A percentile compares a stretch with the other conserved stretches of the same genome.
Evolutionary conservation across 2,113 vertebrate genomes (phyloP).

Genomic region (Colossoma macropomum): DNA sequence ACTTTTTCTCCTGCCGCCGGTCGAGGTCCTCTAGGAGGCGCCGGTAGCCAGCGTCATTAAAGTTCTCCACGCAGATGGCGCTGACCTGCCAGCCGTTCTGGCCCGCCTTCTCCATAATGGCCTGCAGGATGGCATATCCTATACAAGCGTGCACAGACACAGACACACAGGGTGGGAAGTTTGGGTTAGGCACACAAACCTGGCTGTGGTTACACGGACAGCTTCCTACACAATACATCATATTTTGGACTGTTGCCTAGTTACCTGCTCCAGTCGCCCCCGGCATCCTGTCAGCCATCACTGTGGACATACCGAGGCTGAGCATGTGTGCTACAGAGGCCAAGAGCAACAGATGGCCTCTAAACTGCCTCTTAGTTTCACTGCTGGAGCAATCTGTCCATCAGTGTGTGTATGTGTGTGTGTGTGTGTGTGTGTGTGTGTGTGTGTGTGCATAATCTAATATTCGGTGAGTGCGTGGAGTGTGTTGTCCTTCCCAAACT

Average conservation of each 20-base stretch:
- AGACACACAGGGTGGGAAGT: slow-evolving; percentile 36
- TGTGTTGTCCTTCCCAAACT: not conserved
- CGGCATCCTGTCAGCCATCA: too few species aligned
- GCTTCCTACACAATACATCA: not conserved
- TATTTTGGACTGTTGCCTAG: not conserved
- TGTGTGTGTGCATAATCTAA: not conserved
- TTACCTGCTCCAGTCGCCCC: too few species aligned
- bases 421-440: slow-evolving; percentile 2
- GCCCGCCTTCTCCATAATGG: slow-evolving; percentile 98
- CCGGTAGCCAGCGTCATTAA: slow-evolving; percentile 94
- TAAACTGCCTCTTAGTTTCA: slow-evolving; percentile 53
- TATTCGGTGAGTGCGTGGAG: too few species aligned
- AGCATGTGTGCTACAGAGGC: slow-evolving; percentile 18
- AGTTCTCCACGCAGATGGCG: slow-evolving; percentile 98
- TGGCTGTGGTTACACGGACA: not conserved
- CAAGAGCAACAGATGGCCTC: slow-evolving; percentile 58
- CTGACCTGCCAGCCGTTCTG: slow-evolving; percentile 99
- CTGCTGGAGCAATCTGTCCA: slow-evolving; percentile 51
- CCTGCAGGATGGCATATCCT: slow-evolving; percentile 99
- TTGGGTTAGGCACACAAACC: not conserved
- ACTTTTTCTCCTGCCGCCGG: slow-evolving; percentile 96
- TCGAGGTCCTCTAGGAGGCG: slow-evolving; percentile 95
- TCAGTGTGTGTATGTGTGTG: slow-evolving; percentile 27
- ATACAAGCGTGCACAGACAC: not conserved
- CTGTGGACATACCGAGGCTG: not conserved